Evolutionary conservation across 2,888 invertebrate species (phyloP).

Genomic region (Entomobrya proxima): DNA sequence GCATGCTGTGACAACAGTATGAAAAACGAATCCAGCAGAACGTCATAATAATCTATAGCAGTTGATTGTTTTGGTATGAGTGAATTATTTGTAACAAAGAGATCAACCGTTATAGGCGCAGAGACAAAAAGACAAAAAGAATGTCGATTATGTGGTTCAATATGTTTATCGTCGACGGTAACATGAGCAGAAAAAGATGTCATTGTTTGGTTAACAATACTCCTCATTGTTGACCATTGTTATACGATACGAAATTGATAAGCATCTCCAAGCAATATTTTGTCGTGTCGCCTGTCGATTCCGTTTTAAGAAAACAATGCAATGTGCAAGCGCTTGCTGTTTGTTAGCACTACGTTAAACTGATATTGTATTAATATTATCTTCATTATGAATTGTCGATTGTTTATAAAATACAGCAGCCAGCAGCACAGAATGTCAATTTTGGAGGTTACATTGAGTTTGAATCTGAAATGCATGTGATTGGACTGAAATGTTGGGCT

Average conservation of each 20-base stretch:
- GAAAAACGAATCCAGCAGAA: not conserved
- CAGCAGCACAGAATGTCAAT: not conserved
- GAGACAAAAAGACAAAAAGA: too few relatives aligned
- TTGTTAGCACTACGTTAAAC: not conserved
- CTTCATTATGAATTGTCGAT: not conserved
- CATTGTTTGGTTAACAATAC: not conserved
- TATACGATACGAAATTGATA: not conserved
- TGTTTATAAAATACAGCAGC: not conserved
- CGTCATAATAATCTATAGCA: not conserved
- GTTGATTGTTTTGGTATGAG: too few relatives aligned
- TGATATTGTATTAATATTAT: not conserved
- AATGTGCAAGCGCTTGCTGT: not conserved
- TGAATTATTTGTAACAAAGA: too few relatives aligned
- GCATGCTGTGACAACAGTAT: not conserved
- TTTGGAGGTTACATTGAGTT: not conserved
- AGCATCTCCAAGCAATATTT: not conserved
- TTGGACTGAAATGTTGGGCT: constrained; percentile 1
- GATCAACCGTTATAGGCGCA: too few relatives aligned
- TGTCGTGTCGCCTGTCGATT: not conserved
- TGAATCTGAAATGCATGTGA: not conserved
- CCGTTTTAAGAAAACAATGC: not conserved
- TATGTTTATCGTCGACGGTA: too few relatives aligned
- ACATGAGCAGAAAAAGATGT: not conserved
- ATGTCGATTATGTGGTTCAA: too few relatives aligned
- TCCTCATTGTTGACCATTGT: not conserved